These are phyloP conservation scores for Thamnaconus septentrionalis DNA, from an alignment of 2,113 vertebrate genomes.

Conservation along the genomic window DNA sequence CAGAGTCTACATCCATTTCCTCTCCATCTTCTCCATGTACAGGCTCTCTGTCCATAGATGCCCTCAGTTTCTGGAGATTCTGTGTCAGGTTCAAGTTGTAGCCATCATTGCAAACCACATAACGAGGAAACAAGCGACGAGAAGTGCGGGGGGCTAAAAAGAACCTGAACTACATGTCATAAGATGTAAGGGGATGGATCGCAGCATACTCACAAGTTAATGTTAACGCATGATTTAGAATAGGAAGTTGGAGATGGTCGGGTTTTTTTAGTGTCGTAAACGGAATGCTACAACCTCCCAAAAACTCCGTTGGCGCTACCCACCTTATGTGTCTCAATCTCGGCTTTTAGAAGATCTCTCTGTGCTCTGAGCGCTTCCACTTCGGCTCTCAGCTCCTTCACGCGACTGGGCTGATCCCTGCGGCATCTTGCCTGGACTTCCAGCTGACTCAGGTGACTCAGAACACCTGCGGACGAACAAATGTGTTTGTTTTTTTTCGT, in stretches of 20 bases:
- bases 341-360: conserved; percentile 61
- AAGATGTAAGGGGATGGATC: no score
- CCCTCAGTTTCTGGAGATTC: conserved; percentile 46
- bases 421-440: conserved; percentile 44
- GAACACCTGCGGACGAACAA: conserved; percentile 49
- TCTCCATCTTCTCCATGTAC: conserved; percentile 31
- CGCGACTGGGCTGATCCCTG: conserved; percentile 23
- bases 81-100: conserved; percentile 5
- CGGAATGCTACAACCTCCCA: background rate
- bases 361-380: conserved; percentile 45
- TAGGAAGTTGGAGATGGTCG: no score
- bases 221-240: no score
- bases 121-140: background rate
- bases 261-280: background rate
- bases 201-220: no score
- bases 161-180: no score
- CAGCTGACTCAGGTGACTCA: conserved; percentile 60
- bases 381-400: conserved; percentile 51
- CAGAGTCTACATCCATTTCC: conserved; percentile 32
- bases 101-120: background rate
- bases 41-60: conserved; percentile 14
- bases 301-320: background rate
- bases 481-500: no score
- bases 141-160: no score
- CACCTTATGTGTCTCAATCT: conserved; percentile 57